These are phyloP conservation scores for Agriopis leucophaearia DNA, from an alignment of 2,888 invertebrate genomes.

Conservation along the genomic window DNA sequence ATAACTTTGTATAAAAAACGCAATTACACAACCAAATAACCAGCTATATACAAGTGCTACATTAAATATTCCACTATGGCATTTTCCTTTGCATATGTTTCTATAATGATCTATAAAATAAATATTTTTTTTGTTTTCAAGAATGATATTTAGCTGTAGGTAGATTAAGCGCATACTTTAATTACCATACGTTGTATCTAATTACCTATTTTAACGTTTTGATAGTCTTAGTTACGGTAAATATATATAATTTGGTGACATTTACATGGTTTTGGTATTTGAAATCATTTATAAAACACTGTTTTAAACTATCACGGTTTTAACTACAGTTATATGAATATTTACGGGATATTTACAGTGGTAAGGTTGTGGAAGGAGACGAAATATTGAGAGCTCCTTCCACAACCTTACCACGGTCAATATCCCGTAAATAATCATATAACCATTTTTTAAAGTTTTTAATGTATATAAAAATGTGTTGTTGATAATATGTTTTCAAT, in stretches of 20 bases:
- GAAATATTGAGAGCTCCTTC: no score
- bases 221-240: background rate
- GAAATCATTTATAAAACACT: no score
- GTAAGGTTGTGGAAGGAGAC: no score
- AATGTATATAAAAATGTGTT: no score
- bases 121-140: slow-evolving; percentile 9
- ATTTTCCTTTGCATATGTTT: slow-evolving; percentile 20
- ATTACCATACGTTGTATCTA: slow-evolving; percentile 1
- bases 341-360: no score
- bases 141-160: background rate
- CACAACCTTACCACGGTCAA: no score
- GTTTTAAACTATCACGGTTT: no score
- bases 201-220: background rate
- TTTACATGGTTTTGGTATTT: no score
- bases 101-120: slow-evolving; percentile 17
- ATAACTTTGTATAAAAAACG: background rate
- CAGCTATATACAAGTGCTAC: background rate
- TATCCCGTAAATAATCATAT: no score
- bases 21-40: background rate
- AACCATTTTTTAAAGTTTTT: no score
- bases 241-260: background rate
- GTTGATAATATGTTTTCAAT: no score
- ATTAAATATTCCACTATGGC: background rate
- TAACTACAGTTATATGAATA: no score
- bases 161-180: background rate